Base-by-base conservation (phyloP, 2,888 invertebrate genomes). In the Ochropleura leucogaster region DNA sequence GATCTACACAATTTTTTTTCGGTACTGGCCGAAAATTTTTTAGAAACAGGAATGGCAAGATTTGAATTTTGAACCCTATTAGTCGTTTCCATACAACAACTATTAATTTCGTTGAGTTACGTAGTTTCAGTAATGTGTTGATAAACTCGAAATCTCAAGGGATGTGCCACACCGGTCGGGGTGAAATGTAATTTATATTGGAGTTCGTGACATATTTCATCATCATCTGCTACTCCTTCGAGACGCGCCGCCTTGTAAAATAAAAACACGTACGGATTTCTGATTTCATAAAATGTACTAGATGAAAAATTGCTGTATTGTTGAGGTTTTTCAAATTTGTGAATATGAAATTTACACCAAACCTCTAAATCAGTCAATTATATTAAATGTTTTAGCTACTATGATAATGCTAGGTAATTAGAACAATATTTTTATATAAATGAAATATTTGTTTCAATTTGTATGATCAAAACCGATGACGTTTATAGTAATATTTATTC, bases 51-150 rank as follows among this genome's bases (percentile, higher is more conserved):
- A 80, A 63, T n/a, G 51, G 20, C 42, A 63, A 67, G 57, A 78
- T 67, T 74, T 80, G 80, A 67, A 67, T 74, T 67, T 42, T 30
- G 65, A 80, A 63, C 80, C 66, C 51, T 79, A 79, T 79, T 66
- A 80, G 55, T n/a, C 55, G 55, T 57, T 59, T 42, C 59, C 40
- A 76, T 64, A 77, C 46, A 75, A 76, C 63, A 67, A 68, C 77
- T 77, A 82, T 82, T 82, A 70, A 80, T 67, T 71, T 53, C 59
- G 40, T 70, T 16, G 77, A 82, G 82, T 82, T 82, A 68, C 40
- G 57, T 62, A 70, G 40, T 53, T 47, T 70, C 82, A 82, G 64
- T 82, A 82, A 80, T 82, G 79, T 81, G 82, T 77, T 80, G 82
- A 82, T 80, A 80, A 82, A 80, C 64, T 82, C 71, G 42, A 75